Conservation (phyloP, 1,140 invertebrate species). For the Bombus turneri region DNA sequence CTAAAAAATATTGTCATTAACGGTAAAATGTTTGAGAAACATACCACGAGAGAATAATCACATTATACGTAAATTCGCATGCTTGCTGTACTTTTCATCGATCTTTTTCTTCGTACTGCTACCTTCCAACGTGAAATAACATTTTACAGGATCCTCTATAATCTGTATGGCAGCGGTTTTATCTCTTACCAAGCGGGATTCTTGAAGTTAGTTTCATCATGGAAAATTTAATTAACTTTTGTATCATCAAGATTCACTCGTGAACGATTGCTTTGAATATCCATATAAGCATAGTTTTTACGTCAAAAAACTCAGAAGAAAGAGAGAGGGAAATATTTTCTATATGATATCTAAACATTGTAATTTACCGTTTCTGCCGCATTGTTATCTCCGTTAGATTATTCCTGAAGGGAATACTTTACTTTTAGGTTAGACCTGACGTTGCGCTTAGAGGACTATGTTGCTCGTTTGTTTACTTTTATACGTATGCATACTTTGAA, state of each 20-base stretch:
- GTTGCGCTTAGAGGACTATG: not conserved
- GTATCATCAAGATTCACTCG: slow-evolving; percentile 11
- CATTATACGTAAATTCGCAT: not conserved
- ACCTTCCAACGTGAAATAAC: not conserved
- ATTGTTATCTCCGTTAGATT: slow-evolving; percentile 28
- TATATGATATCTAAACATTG: slow-evolving; percentile 14
- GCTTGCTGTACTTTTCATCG: not conserved
- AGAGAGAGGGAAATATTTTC: not conserved
- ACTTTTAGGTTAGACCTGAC: not conserved
- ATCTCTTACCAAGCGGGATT: slow-evolving; percentile 20
- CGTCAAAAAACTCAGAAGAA: not conserved
- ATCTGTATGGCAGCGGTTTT: not conserved
- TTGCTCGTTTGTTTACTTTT: slow-evolving; percentile 14
- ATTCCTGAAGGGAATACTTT: slow-evolving; percentile 28
- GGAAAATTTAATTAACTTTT: slow-evolving; percentile 47
- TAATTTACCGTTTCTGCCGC: slow-evolving; percentile 7
- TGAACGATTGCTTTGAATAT: slow-evolving; percentile 33
- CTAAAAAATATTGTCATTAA: not conserved
- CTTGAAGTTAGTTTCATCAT: not conserved
- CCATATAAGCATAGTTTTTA: not conserved
- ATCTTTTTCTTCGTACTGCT: not conserved
- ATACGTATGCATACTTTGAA: not conserved
- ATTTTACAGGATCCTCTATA: not conserved
- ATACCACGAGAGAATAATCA: not conserved
- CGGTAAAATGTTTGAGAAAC: not conserved